These are phyloP conservation scores for Cyphomyrus plagiostoma DNA, from an alignment of 2,113 vertebrate genomes.

Conservation along the genomic window DNA sequence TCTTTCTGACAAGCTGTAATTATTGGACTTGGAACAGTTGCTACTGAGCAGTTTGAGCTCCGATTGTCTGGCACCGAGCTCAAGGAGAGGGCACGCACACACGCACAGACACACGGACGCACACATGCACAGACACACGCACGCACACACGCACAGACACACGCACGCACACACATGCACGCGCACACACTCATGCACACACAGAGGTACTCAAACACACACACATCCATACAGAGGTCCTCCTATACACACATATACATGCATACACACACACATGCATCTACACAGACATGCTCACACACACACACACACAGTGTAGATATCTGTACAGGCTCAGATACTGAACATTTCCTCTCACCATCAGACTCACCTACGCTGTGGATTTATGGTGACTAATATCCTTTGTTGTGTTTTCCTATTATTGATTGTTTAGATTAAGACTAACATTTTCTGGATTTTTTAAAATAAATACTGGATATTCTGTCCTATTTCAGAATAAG, in stretches of 20 bases:
- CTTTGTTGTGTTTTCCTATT: neutral
- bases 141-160: neutral
- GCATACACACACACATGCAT: neutral
- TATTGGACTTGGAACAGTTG: slow-evolving; percentile 99
- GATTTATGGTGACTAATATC: neutral
- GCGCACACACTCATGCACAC: neutral
- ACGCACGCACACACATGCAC: too few relatives aligned
- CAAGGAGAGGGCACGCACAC: slow-evolving; percentile 56
- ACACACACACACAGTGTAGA: neutral
- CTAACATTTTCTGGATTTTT: neutral
- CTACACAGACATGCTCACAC: neutral
- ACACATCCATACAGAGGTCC: neutral
- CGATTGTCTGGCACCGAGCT: slow-evolving; percentile 84
- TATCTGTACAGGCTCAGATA: neutral
- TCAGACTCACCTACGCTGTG: neutral
- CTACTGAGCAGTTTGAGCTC: slow-evolving; percentile 97
- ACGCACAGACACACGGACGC: slow-evolving; percentile 38
- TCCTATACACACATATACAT: neutral
- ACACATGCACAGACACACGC: neutral
- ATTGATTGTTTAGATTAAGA: neutral
- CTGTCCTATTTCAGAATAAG: neutral
- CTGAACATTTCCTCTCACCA: neutral
- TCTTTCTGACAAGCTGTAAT: slow-evolving; percentile 99
- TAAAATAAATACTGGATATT: neutral
- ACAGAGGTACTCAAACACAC: neutral